Evolutionary conservation across 1,140 invertebrate species (phyloP).

Genomic region (Trachymyrmex septentrionalis): DNA sequence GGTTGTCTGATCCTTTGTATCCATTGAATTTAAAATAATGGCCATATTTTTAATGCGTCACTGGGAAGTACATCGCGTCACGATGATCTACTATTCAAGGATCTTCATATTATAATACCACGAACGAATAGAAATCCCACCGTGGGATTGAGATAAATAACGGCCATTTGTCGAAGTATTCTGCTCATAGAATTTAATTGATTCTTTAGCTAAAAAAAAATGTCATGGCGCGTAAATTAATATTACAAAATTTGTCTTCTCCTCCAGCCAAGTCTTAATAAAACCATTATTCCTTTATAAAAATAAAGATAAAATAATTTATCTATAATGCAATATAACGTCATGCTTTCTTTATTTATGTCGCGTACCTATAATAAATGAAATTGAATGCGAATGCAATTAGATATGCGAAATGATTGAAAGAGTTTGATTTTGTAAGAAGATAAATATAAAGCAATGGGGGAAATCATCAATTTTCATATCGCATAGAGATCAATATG

Average conservation of each 20-base stretch:
- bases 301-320: not conserved
- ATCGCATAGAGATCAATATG: not conserved
- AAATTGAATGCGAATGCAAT: not conserved
- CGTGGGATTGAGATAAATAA: constrained; percentile 52
- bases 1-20: constrained; percentile 42
- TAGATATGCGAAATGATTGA: not conserved
- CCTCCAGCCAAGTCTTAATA: constrained; percentile 19
- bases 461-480: not conserved
- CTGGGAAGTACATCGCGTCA: constrained; percentile 25
- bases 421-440: not conserved
- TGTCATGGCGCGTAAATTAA: constrained; percentile 20
- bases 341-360: not conserved
- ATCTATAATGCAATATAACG: not conserved
- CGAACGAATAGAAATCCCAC: constrained; percentile 16
- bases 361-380: not conserved
- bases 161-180: constrained; percentile 40
- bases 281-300: not conserved
- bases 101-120: constrained; percentile 41
- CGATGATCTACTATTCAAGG: constrained; percentile 34
- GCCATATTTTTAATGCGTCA: constrained; percentile 63
- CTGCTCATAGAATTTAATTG: constrained; percentile 39
- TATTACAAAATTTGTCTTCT: constrained; percentile 38
- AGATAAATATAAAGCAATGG: not conserved
- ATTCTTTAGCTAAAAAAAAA: constrained; percentile 48
- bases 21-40: constrained; percentile 65